phyloP scores from a whole-genome alignment of 2,797 vertebrate species.

The Clarias pachynema region DNA sequence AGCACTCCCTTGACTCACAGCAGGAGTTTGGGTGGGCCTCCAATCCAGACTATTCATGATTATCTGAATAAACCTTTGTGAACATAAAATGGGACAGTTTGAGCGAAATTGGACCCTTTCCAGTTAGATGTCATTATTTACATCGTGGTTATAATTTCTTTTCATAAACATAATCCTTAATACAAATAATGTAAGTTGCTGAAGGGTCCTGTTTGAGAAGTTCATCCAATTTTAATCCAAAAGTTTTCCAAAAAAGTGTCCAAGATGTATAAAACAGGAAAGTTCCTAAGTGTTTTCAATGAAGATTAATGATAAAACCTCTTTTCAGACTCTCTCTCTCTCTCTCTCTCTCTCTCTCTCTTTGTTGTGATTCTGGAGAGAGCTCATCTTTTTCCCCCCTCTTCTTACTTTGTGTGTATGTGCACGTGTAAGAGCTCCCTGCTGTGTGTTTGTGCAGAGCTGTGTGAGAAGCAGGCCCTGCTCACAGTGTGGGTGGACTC shows the following conservation, averaged over 20 bases:
- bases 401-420: not conserved
- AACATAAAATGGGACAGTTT: not conserved
- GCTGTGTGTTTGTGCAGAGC: conserved; percentile 12
- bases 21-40: conserved; percentile 35
- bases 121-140: not conserved
- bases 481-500: conserved; percentile 7
- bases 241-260: not conserved
- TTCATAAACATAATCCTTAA: not conserved
- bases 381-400: not conserved
- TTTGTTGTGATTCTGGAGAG: not conserved
- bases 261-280: not conserved
- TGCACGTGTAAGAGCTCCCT: conserved; percentile 22
- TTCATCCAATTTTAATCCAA: not conserved
- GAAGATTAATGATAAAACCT: not conserved
- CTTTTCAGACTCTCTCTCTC: not conserved
- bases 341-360: not conserved
- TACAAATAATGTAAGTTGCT: not conserved
- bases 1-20: conserved; percentile 42
- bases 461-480: not conserved
- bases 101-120: not conserved
- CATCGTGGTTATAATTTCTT: not conserved
- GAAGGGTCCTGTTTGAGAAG: not conserved
- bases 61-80: conserved; percentile 16
- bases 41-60: conserved; percentile 23
- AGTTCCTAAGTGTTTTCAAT: not conserved